Evolutionary conservation across 2,797 vertebrate species (phyloP), one percentile per base, ranked within the genome.

Genomic region (Enteromius fasciolatus): DNA sequence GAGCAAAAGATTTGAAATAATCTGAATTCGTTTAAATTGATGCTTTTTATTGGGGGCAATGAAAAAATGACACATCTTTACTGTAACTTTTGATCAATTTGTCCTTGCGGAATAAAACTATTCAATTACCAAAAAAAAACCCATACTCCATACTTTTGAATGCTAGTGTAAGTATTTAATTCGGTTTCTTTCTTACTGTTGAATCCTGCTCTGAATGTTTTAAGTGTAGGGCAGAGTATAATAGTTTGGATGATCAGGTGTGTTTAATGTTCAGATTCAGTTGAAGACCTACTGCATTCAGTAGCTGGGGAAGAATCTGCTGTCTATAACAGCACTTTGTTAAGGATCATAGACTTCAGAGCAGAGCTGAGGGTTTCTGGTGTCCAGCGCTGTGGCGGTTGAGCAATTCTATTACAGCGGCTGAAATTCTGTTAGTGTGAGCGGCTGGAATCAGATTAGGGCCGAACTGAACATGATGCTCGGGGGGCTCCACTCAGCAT

Each of bases 391-490:
- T 84, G 91, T 90, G 90, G 90, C 90, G 86, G 83, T 80, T 67
- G 89, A 85, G 87, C 93, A 94, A 94, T 93, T 91, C 94, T 93
- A 94, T 95, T 93, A 93, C 89, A 82, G 92, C 89, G 91, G 91
- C 92, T 91, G 90, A 94, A 94, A 94, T 93, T 89, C 91, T 92
- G 93, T 94, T 93, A 93, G 90, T 87, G 89, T 86, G 72, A 44
- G 91, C 90, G 90, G 88, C 88, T 92, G 91, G 92, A 94, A 94
- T 95, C 94, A 93, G 93, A 95, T 95, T 94, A 94, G 92, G 92
- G 93, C 90, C 91, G 92, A 93, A 94, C 93, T 92, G 91, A 89
- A 86, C 92, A 89, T 90, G 93, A 92, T 91, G 92, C 93, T 91
- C 91, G 91, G 91, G 86, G 81, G 88, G 90, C 90, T 91, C 87